Evolutionary conservation across 2,888 invertebrate genomes (phyloP).

Genomic region (Sphaerophoria taeniata): DNA sequence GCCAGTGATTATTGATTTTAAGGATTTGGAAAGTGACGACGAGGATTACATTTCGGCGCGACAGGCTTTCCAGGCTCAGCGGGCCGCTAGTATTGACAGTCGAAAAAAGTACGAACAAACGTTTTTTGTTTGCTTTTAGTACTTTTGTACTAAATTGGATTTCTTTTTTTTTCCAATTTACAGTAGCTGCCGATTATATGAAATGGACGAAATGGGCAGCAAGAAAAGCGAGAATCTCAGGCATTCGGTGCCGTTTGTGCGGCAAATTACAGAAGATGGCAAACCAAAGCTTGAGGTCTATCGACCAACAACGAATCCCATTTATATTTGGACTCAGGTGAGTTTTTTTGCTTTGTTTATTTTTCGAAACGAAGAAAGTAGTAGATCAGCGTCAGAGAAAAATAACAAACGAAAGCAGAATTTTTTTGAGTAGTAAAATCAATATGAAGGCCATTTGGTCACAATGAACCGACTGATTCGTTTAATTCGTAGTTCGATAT

Average conservation of each 20-base stretch:
- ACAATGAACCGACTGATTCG: slow-evolving; percentile 63
- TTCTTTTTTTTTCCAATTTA: neutral
- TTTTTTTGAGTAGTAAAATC: neutral
- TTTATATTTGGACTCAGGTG: slow-evolving; percentile 84
- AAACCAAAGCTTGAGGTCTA: slow-evolving; percentile 85
- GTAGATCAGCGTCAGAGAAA: slow-evolving; percentile 45
- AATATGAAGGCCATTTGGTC: slow-evolving; percentile 36
- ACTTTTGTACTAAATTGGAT: neutral
- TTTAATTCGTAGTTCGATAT: slow-evolving; percentile 21
- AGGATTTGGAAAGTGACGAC: slow-evolving; percentile 82
- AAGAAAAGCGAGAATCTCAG: slow-evolving; percentile 86
- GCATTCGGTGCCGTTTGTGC: slow-evolving; percentile 85
- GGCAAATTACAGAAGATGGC: slow-evolving; percentile 85
- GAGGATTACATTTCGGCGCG: slow-evolving; percentile 85
- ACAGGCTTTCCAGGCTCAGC: slow-evolving; percentile 86
- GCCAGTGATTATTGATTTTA: slow-evolving; percentile 82
- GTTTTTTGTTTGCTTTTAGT: too few species aligned
- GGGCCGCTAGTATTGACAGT: slow-evolving; percentile 86
- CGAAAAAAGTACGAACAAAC: slow-evolving; percentile 83
- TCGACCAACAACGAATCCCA: slow-evolving; percentile 84
- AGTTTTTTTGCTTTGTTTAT: slow-evolving; percentile 61
- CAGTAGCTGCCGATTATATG: slow-evolving; percentile 83
- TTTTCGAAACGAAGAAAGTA: slow-evolving; percentile 13
- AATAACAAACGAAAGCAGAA: slow-evolving; percentile 55
- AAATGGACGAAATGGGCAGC: slow-evolving; percentile 86